These are phyloP conservation scores for Haemorhous mexicanus DNA, from an alignment of 2,113 vertebrate species.

Conservation along the genomic window DNA sequence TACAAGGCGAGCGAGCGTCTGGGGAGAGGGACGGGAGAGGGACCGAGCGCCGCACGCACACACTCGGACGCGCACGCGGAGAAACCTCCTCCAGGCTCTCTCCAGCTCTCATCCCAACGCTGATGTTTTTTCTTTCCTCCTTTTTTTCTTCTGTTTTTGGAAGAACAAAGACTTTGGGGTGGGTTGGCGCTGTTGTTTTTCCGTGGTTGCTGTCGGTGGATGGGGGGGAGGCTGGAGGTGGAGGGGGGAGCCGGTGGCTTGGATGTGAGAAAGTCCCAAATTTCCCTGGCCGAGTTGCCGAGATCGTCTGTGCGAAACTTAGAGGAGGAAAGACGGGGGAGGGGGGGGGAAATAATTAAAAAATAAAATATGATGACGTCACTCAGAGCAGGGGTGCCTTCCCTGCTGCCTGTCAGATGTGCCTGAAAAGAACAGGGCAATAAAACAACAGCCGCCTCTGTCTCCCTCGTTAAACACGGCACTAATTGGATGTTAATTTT, in stretches of 20 bases:
- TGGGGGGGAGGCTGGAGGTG: background rate
- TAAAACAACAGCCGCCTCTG: conserved; percentile 72
- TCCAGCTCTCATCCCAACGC: background rate
- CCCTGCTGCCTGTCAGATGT: conserved; percentile 68
- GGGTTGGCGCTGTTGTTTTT: conserved; percentile 13
- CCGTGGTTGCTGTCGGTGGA: background rate
- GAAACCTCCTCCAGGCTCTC: background rate
- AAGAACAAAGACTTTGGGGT: conserved; percentile 46
- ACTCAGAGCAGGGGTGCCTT: conserved; percentile 66
- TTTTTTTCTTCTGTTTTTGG: background rate
- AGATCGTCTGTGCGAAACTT: conserved; percentile 17
- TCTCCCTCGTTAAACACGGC: conserved; percentile 71
- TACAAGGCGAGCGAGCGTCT: conserved; percentile 53
- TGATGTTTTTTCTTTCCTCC: background rate
- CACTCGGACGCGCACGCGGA: background rate
- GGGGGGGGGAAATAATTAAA: background rate
- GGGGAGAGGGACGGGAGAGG: conserved; percentile 56
- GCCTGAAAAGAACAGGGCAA: conserved; percentile 70
- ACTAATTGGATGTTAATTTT: conserved; percentile 74
- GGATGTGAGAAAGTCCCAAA: background rate
- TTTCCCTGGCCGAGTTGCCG: background rate
- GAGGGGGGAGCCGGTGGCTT: background rate
- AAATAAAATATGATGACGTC: conserved; percentile 65
- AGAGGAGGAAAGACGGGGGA: background rate
- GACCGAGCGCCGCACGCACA: background rate